Base-by-base conservation (phyloP, 1,140 invertebrate species). In the Drosophila sturtevanti region DNA sequence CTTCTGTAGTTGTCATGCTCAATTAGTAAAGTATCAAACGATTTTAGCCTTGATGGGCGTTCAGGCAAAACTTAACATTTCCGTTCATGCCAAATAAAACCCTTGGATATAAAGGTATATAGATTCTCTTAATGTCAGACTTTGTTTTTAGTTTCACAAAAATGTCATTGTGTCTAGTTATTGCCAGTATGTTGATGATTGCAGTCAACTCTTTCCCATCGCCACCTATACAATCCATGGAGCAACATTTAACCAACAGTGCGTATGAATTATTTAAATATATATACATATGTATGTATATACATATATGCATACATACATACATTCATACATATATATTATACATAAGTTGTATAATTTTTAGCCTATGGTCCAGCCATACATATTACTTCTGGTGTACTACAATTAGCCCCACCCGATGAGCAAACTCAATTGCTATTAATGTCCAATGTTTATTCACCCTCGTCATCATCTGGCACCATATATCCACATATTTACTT, bases 371-470 rank as follows among this genome's bases (percentile, higher is more conserved):
- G 79, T 11, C 81, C 86, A 0, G 62, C 74, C 3, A 72, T 89
- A 60, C 79, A 86, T 37, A 89, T 89, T 1, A 86, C 59, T 18
- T 89, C 86, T 0, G 70, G 86, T 4, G 63, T 89, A 14, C 56
- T 89, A 6, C 81, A 89, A 3, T 55, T 89, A n/a, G 37, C 63
- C 18, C 63, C 63, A 2, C 61, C 82, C 2, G 52, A 69, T 10
- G 82, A 86, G 12, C 72, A 70, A 12, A 41, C 73, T 0, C 81
- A 81, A 9, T 6, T 87, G 65, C 65, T 79, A 34, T 37, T 86
- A 54, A 24, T 68, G 22, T 52, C 74, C 12, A 51, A 12, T 35
- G n/a, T 18, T 4, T 4, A 68, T 24, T 58, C 71, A 21, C 14
- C 24, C 14, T 0, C 37, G 59, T 44, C 63, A 1, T 11, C 55